These are phyloP conservation scores for Triplophysa yarkandensis DNA, from an alignment of 2,797 vertebrate species.

Conservation along the genomic window DNA sequence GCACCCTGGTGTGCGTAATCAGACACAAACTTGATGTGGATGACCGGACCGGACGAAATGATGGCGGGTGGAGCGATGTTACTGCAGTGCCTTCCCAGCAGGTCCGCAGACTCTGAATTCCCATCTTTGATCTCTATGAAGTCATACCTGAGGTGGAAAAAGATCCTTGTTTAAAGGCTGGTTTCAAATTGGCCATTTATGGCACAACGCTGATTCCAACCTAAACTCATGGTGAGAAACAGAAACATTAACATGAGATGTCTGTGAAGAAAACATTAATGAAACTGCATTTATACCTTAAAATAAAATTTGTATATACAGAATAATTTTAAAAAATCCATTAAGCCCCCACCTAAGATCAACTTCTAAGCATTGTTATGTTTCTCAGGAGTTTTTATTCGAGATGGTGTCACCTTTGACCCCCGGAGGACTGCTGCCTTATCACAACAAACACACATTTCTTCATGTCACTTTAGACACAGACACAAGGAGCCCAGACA, in stretches of 20 bases:
- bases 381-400: slow-evolving; percentile 48
- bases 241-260: no score
- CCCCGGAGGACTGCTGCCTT: slow-evolving; percentile 58
- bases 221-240: background rate
- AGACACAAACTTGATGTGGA: slow-evolving; percentile 93
- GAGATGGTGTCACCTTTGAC: slow-evolving; percentile 68
- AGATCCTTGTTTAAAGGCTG: background rate
- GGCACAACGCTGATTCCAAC: background rate
- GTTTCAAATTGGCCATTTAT: background rate
- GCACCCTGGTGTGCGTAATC: slow-evolving; percentile 97
- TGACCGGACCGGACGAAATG: slow-evolving; percentile 88
- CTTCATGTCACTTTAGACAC: slow-evolving; percentile 61
- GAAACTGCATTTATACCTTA: no score
- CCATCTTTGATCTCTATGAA: slow-evolving; percentile 97
- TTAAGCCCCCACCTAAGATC: background rate
- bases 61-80: slow-evolving; percentile 97
- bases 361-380: background rate
- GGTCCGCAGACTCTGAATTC: slow-evolving; percentile 83
- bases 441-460: slow-evolving; percentile 70
- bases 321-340: background rate
- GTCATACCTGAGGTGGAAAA: slow-evolving; percentile 82
- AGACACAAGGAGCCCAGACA: slow-evolving; percentile 34
- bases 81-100: slow-evolving; percentile 95
- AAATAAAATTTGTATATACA: no score
- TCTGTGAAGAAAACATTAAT: background rate